These are phyloP conservation scores for Buathra laborator DNA, from an alignment of 2,888 invertebrate species.

Conservation along the genomic window DNA sequence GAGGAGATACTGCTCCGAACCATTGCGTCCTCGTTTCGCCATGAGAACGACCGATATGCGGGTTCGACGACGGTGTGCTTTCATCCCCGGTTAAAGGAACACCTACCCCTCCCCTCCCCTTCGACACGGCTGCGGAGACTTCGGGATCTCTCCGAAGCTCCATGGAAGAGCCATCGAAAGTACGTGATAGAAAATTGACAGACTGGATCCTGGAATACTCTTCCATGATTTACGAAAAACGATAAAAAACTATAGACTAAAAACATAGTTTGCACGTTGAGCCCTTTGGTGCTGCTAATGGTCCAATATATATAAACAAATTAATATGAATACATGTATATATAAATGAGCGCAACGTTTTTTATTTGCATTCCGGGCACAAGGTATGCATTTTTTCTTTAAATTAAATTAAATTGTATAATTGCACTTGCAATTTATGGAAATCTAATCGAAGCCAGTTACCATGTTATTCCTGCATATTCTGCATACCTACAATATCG, in stretches of 20 bases:
- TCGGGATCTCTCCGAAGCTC: slow-evolving; percentile 13
- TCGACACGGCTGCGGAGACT: slow-evolving; percentile 1
- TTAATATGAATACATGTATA: neutral
- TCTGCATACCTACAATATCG: slow-evolving; percentile 13
- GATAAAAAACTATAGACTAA: neutral
- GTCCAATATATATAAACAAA: neutral
- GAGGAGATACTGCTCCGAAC: slow-evolving; percentile 1
- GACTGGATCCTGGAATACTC: neutral
- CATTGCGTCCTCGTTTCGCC: slow-evolving; percentile 11
- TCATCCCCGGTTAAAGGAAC: slow-evolving; percentile 41
- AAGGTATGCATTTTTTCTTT: neutral
- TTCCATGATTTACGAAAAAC: neutral
- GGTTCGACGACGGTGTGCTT: slow-evolving; percentile 29
- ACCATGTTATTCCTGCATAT: slow-evolving; percentile 21
- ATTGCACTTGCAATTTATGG: slow-evolving; percentile 25
- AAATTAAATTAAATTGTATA: slow-evolving; percentile 10
- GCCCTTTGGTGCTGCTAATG: neutral
- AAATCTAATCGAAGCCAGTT: slow-evolving; percentile 34
- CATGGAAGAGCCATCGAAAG: slow-evolving; percentile 18
- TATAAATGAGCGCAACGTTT: neutral
- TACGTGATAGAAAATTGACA: slow-evolving; percentile 1
- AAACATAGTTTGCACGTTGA: too few relatives aligned
- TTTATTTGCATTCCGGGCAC: neutral
- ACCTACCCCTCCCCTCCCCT: neutral
- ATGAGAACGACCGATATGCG: slow-evolving; percentile 57